phyloP scores from a whole-genome alignment of 2,113 vertebrate species.

The Anolis carolinensis region DNA sequence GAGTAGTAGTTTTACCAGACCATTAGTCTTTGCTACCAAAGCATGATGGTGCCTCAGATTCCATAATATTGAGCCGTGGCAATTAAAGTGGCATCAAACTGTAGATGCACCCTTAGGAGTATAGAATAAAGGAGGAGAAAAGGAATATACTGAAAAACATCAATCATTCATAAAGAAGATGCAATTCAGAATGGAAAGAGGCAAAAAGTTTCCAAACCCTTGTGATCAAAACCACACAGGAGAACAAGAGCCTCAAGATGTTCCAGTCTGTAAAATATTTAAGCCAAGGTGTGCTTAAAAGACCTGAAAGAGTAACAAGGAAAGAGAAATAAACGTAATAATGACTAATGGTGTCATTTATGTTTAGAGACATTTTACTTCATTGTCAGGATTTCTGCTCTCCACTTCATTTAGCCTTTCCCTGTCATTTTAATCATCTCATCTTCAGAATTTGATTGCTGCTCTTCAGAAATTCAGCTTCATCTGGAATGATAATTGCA shows the following conservation, averaged over 20 bases:
- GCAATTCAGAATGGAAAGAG: conserved; percentile 28
- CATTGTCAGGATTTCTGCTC: conserved; percentile 46
- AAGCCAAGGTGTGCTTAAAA: conserved; percentile 34
- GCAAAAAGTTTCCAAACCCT: conserved; percentile 38
- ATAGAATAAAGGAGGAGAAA: neutral
- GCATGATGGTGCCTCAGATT: too few relatives aligned
- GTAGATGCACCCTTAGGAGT: neutral
- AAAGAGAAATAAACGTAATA: conserved; percentile 54
- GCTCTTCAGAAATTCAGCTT: conserved; percentile 48
- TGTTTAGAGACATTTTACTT: conserved; percentile 41
- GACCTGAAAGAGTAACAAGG: conserved; percentile 24
- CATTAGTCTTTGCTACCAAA: too few relatives aligned
- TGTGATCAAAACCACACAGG: conserved; percentile 48
- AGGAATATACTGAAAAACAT: conserved; percentile 36
- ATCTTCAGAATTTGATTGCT: conserved; percentile 48
- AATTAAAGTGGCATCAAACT: too few relatives aligned
- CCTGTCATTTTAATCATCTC: conserved; percentile 43
- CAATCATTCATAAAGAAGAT: conserved; percentile 46
- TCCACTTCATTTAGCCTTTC: conserved; percentile 26
- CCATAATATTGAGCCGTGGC: too few relatives aligned
- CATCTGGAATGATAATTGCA: conserved; percentile 44
- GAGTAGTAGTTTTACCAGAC: too few relatives aligned
- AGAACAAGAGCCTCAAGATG: conserved; percentile 47
- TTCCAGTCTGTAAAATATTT: conserved; percentile 50
- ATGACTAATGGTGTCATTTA: conserved; percentile 41